A percentile compares a stretch with the other conserved stretches of the same genome.
Conservation (phyloP, 1,140 invertebrate species). For the Neocloeon triangulifer region DNA sequence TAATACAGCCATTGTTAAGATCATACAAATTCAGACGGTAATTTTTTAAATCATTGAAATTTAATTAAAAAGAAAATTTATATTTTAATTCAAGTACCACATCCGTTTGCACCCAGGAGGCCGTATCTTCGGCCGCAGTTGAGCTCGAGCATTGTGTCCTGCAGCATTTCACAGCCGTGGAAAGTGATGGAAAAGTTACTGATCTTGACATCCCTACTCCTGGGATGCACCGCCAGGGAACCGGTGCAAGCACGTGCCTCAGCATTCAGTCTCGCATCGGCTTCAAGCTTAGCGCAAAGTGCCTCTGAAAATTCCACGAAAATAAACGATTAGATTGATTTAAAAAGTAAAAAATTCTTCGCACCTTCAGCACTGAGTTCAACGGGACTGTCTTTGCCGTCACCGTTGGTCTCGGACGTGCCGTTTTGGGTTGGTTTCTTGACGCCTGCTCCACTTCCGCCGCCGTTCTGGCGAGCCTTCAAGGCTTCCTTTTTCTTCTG, state of each 20-base stretch:
- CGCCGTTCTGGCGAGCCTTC: slow-evolving; percentile 47
- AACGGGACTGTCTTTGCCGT: slow-evolving; percentile 12
- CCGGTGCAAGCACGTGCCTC: slow-evolving; percentile 88
- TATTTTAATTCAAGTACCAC: slow-evolving; percentile 57
- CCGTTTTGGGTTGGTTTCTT: slow-evolving; percentile 18
- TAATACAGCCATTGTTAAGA: no score
- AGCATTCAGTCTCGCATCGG: slow-evolving; percentile 74
- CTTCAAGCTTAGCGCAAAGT: slow-evolving; percentile 67
- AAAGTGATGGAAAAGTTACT: slow-evolving; percentile 95
- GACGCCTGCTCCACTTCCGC: slow-evolving; percentile 27
- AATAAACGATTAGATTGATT: slow-evolving; percentile 1
- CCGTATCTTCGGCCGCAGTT: slow-evolving; percentile 94
- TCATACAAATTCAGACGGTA: neutral
- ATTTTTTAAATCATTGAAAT: neutral
- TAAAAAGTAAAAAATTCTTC: slow-evolving; percentile 1
- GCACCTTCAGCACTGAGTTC: slow-evolving; percentile 14
- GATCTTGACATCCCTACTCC: slow-evolving; percentile 91
- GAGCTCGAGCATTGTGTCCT: slow-evolving; percentile 88
- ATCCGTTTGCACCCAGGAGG: slow-evolving; percentile 87
- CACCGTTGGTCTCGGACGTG: slow-evolving; percentile 22
- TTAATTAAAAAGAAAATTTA: neutral
- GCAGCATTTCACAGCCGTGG: slow-evolving; percentile 85
- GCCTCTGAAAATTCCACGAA: slow-evolving; percentile 42
- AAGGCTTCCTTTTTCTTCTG: slow-evolving; percentile 93
- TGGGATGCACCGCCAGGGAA: slow-evolving; percentile 78